phyloP scores from a whole-genome alignment of 2,113 vertebrate species.

The Xerus inauris region DNA sequence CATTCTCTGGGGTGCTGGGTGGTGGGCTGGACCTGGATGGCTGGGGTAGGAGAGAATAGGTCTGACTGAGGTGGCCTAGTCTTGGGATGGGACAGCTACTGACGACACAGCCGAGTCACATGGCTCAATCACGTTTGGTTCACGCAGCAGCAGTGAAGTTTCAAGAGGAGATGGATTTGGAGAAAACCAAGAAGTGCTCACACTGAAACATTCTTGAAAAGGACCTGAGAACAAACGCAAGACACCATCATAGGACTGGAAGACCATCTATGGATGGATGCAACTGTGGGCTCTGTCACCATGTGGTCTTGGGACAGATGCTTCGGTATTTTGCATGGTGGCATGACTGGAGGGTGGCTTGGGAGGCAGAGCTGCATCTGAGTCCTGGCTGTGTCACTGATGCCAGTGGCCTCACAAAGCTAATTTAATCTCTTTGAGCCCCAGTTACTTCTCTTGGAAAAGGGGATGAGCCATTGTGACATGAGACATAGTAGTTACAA shows the following conservation, averaged over 20 bases:
- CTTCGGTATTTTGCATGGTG: background rate
- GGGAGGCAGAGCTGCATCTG: background rate
- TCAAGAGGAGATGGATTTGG: background rate
- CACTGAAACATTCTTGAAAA: background rate
- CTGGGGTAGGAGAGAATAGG: rapidly evolving
- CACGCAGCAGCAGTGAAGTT: background rate
- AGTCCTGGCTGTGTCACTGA: background rate
- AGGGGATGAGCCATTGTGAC: background rate
- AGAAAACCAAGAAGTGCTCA: background rate
- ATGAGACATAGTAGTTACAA: background rate
- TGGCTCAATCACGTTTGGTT: background rate
- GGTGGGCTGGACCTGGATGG: background rate
- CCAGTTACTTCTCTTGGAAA: background rate
- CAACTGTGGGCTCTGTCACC: background rate
- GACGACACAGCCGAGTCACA: background rate
- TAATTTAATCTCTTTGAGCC: background rate
- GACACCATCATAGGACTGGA: background rate
- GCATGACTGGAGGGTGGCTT: background rate
- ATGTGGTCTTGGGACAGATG: background rate
- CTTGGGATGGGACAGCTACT: background rate
- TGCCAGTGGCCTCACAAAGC: background rate
- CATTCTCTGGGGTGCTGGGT: background rate
- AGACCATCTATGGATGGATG: background rate
- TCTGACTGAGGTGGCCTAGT: background rate
- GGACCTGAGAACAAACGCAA: background rate